These are phyloP conservation scores for Gari tellinella DNA, from an alignment of 2,888 invertebrate species.

Conservation along the genomic window DNA sequence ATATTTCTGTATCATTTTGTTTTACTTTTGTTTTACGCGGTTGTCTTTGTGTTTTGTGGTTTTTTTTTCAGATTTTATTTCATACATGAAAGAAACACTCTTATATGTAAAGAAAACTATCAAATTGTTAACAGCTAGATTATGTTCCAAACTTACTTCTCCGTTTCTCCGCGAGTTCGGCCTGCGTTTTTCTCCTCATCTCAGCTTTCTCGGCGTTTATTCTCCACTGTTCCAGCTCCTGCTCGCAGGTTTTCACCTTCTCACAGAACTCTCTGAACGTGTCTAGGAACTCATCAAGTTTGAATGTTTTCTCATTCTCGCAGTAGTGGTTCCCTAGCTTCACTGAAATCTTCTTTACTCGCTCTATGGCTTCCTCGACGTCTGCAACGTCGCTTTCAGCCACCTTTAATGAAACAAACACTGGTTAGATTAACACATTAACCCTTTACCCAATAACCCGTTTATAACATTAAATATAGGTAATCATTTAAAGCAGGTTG, in stretches of 20 bases:
- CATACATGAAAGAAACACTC: neutral
- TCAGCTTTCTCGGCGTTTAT: conserved; percentile 95
- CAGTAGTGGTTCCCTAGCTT: conserved; percentile 97
- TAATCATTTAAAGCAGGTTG: too few species aligned
- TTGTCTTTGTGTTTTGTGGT: too few species aligned
- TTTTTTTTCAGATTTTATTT: too few species aligned
- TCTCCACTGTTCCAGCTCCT: conserved; percentile 91
- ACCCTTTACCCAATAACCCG: too few species aligned
- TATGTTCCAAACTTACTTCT: conserved; percentile 71
- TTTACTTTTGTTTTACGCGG: too few species aligned
- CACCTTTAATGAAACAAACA: too few species aligned
- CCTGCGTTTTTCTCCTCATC: conserved; percentile 90
- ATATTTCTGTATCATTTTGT: neutral
- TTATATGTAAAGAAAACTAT: neutral
- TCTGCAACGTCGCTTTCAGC: conserved; percentile 75
- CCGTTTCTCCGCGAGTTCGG: conserved; percentile 82
- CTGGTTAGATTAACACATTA: too few species aligned
- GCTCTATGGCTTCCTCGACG: conserved; percentile 72
- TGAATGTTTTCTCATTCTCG: conserved; percentile 95
- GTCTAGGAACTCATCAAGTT: conserved; percentile 96
- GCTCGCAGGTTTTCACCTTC: conserved; percentile 83
- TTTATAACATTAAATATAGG: too few species aligned
- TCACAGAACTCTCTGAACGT: conserved; percentile 94
- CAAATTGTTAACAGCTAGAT: conserved; percentile 9
- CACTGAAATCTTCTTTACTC: conserved; percentile 85